Evolutionary conservation across 2,113 vertebrate species (phyloP), one percentile per base, ranked within the genome.

Genomic region (Urocynchramus pylzowi): DNA sequence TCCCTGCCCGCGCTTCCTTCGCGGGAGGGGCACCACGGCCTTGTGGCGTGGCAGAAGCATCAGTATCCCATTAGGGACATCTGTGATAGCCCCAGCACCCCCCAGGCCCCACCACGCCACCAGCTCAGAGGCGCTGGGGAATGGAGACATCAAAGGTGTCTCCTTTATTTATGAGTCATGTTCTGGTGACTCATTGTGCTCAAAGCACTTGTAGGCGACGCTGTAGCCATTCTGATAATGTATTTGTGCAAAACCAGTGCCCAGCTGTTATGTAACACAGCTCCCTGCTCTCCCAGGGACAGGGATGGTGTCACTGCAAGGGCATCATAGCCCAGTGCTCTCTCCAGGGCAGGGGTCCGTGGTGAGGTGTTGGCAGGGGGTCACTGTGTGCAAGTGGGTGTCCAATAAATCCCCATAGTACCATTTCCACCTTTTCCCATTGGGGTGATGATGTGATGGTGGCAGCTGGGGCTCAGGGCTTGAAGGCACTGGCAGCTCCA

Each of bases 81-180:
- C 23, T 92, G 85, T 2, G 39, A 85, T 10, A 85, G 79, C 76
- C 76, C 3, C 0, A 10, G 61, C 1, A 3, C 63, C 30, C 35
- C 76, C 87, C 56, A 18, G 73, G 42, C 64, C 69, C 68, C 3
- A 2, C 45, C 77, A 47, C 3, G 2, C 68, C 11, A 28, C 79
- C 47, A 10, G 44, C 57, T 42, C 3, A 24, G 8, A 33, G 16
- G 56, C 0, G 2, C 30, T 64, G 67, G 41, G 41, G 41, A 87
- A 67, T n/a, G 76, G 86, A 84, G 86, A 64, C 83, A 61, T 76
- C 91, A 56, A 73, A 95, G 93, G 95, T 85, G 76, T 86, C 59
- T 79, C 70, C 39, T 68, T 49, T 49, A 15, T 60, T 76, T 39
- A 3, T 85, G 91, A 90, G 70, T 68, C 80, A 24, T 18, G 37